phyloP scores from a whole-genome alignment of 2,888 invertebrate species.

The Thysanoteuthis rhombus region DNA sequence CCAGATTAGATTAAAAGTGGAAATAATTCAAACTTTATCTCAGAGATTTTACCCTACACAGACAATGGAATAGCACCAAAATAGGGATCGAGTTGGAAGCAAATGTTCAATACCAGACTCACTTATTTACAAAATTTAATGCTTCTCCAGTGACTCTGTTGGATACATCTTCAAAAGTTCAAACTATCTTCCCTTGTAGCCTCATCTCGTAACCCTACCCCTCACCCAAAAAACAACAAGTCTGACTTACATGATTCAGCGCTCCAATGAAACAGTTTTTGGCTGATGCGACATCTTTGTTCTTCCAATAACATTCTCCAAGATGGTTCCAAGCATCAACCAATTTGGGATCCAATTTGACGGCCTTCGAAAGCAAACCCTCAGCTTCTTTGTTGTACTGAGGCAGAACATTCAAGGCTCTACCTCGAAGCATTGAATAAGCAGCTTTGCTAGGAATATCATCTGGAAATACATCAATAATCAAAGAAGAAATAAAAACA shows the following conservation, averaged over 20 bases:
- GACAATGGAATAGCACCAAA: too few relatives aligned
- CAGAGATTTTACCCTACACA: too few relatives aligned
- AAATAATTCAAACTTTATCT: too few relatives aligned
- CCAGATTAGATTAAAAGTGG: too few relatives aligned
- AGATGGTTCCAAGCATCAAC: constrained; percentile 89
- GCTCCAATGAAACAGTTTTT: constrained; percentile 84
- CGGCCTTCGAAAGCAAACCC: constrained; percentile 81
- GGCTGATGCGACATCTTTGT: constrained; percentile 81
- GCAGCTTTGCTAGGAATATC: constrained; percentile 60
- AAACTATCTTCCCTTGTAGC: too few relatives aligned
- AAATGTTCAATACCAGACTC: too few relatives aligned
- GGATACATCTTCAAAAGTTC: too few relatives aligned
- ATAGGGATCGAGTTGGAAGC: too few relatives aligned
- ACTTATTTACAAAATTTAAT: too few relatives aligned
- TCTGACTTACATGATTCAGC: constrained; percentile 63
- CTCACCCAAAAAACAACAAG: too few relatives aligned
- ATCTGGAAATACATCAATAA: constrained; percentile 44
- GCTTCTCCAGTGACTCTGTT: too few relatives aligned
- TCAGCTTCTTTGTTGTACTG: constrained; percentile 78
- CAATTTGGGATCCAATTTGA: constrained; percentile 83
- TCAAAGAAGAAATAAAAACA: background rate
- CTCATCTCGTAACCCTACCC: too few relatives aligned
- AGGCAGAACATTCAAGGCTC: constrained; percentile 77
- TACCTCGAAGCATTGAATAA: constrained; percentile 76
- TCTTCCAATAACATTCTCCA: constrained; percentile 90